phyloP scores from a whole-genome alignment of 2,888 invertebrate genomes.

The Heliconius ethilla region DNA sequence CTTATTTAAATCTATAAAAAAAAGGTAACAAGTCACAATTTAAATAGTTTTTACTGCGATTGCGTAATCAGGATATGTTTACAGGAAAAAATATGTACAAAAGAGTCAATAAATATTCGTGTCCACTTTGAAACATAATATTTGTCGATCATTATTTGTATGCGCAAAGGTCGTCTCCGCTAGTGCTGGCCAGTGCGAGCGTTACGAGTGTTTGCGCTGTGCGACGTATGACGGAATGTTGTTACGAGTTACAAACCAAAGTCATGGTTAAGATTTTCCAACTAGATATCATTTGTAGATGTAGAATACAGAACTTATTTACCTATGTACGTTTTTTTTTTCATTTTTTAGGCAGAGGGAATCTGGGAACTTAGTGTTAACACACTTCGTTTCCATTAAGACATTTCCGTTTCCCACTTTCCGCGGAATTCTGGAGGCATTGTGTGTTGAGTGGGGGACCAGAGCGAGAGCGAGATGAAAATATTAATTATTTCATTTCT shows the following conservation, averaged over 20 bases:
- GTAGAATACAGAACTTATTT: background rate
- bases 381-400: no score
- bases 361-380: no score
- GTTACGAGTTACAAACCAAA: conserved; percentile 15
- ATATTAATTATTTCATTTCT: no score
- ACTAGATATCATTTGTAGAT: background rate
- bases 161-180: conserved; percentile 65
- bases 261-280: conserved; percentile 31
- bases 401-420: no score
- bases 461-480: no score
- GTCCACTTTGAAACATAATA: conserved; percentile 51
- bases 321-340: no score
- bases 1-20: background rate
- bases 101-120: conserved; percentile 29
- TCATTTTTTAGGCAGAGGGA: no score
- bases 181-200: conserved; percentile 45
- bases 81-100: conserved; percentile 28
- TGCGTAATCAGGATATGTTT: conserved; percentile 20
- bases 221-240: conserved; percentile 57
- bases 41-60: background rate
- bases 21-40: background rate
- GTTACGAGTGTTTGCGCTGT: conserved; percentile 54
- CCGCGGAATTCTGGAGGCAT: no score
- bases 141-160: conserved; percentile 63
- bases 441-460: no score